Conservation (phyloP, 2,797 vertebrate genomes). For the Muraenolepis orangiensis region DNA sequence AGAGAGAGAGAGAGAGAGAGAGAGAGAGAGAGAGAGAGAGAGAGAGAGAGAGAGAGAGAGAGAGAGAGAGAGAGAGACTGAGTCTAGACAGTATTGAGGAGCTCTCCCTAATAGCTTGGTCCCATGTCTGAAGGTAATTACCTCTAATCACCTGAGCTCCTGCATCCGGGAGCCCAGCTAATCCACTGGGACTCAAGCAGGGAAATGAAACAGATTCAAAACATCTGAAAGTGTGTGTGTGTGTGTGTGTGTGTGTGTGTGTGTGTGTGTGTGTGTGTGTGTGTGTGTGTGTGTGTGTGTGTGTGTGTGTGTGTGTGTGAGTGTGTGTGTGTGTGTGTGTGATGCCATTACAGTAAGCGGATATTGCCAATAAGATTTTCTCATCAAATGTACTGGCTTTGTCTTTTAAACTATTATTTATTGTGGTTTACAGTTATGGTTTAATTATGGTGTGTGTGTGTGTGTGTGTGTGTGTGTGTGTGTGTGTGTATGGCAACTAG, state of each 20-base stretch:
- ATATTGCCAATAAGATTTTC: constrained; percentile 59
- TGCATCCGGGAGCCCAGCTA: constrained; percentile 50
- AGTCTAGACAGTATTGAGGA: constrained; percentile 77
- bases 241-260: neutral
- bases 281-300: constrained; percentile 1
- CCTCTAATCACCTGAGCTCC: constrained; percentile 55
- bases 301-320: neutral
- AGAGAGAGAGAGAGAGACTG: constrained; percentile 59
- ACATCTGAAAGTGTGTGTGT: neutral
- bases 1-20: constrained; percentile 16
- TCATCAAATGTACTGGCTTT: neutral
- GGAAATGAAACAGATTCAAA: constrained; percentile 20
- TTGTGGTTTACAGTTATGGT: neutral
- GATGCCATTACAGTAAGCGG: constrained; percentile 37
- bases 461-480: neutral
- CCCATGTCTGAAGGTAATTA: constrained; percentile 79
- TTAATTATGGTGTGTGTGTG: neutral
- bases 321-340: constrained; percentile 8
- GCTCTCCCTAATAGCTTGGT: constrained; percentile 76
- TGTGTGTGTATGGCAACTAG: neutral
- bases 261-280: neutral
- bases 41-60: constrained; percentile 44
- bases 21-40: constrained; percentile 33
- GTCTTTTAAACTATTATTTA: neutral
- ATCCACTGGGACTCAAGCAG: constrained; percentile 36